phyloP scores from a whole-genome alignment of 1,140 invertebrate species.

The Heliothis subflexa region DNA sequence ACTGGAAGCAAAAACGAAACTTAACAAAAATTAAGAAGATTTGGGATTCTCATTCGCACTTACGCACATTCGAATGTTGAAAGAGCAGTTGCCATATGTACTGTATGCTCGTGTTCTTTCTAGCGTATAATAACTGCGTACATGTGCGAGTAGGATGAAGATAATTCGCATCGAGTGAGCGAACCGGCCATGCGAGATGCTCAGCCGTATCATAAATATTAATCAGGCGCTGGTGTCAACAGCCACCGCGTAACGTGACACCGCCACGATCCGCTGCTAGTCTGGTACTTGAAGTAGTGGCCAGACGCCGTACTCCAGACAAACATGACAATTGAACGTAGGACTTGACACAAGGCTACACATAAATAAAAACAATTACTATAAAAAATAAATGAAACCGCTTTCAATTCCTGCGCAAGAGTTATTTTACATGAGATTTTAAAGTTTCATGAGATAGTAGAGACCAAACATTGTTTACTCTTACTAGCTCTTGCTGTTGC shows the following conservation, averaged over 20 bases:
- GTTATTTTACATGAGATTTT: background rate
- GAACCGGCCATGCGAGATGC: conserved; percentile 85
- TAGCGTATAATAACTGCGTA: conserved; percentile 52
- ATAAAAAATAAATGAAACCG: background rate
- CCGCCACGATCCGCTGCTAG: conserved; percentile 79
- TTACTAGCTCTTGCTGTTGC: conserved; percentile 49
- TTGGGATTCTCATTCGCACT: conserved; percentile 83
- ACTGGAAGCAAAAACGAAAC: conserved; percentile 67
- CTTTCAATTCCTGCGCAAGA: background rate
- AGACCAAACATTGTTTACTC: conserved; percentile 51
- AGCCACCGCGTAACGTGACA: conserved; percentile 86
- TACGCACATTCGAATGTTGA: conserved; percentile 75
- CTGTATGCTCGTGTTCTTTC: conserved; percentile 67
- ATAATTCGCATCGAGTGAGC: conserved; percentile 80
- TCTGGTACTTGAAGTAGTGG: conserved; percentile 76
- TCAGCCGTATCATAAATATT: conserved; percentile 86
- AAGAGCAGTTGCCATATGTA: conserved; percentile 73
- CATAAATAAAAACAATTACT: conserved; percentile 16
- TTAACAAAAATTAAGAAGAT: conserved; percentile 76
- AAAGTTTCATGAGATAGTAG: conserved; percentile 42
- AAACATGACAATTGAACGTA: conserved; percentile 49
- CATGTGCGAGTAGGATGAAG: conserved; percentile 69
- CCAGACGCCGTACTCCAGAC: conserved; percentile 64
- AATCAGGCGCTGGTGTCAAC: conserved; percentile 86
- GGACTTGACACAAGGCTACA: conserved; percentile 37